Evolutionary conservation across 2,797 vertebrate species (phyloP).

Genomic region (Bryconaethiops microstoma): DNA sequence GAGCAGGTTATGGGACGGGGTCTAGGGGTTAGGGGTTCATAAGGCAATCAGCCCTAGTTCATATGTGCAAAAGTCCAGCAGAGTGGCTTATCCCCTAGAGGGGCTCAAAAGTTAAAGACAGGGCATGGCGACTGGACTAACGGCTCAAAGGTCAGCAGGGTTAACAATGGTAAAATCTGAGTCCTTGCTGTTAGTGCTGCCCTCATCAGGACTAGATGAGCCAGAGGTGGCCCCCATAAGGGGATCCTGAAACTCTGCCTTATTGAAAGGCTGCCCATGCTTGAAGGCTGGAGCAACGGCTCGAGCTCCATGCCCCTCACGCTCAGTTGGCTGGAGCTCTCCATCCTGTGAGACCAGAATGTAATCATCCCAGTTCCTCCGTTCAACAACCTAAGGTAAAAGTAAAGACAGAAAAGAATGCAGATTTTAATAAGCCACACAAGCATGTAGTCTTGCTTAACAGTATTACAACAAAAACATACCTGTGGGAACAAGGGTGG

Average conservation of each 20-base stretch:
- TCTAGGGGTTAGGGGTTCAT: conserved; percentile 11
- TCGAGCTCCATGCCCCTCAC: conserved; percentile 56
- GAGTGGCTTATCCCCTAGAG: conserved; percentile 12
- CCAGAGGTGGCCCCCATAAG: conserved; percentile 82
- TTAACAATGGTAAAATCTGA: conserved; percentile 98
- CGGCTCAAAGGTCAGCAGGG: conserved; percentile 83
- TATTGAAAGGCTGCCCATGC: conserved; percentile 69
- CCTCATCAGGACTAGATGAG: conserved; percentile 92
- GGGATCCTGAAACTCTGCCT: conserved; percentile 85
- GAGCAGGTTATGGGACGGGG: conserved; percentile 1
- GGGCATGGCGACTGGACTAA: conserved; percentile 1
- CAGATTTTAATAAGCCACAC: not conserved
- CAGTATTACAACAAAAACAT: not conserved
- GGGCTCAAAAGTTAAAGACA: conserved; percentile 22
- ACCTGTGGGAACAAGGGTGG: too few relatives aligned
- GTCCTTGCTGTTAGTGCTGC: conserved; percentile 97
- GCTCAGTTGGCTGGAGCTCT: conserved; percentile 69
- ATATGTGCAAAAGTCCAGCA: conserved; percentile 49
- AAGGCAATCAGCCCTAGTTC: conserved; percentile 40
- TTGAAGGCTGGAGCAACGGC: conserved; percentile 57
- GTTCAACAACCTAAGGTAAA: conserved; percentile 68
- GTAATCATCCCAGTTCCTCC: conserved; percentile 87
- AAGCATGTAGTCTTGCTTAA: not conserved
- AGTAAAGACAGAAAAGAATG: conserved; percentile 45
- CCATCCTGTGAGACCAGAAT: conserved; percentile 90